A percentile compares a stretch with the other conserved stretches of the same genome.
These are phyloP conservation scores for Elysia chlorotica DNA, from an alignment of 1,140 invertebrate species.

Conservation along the genomic window DNA sequence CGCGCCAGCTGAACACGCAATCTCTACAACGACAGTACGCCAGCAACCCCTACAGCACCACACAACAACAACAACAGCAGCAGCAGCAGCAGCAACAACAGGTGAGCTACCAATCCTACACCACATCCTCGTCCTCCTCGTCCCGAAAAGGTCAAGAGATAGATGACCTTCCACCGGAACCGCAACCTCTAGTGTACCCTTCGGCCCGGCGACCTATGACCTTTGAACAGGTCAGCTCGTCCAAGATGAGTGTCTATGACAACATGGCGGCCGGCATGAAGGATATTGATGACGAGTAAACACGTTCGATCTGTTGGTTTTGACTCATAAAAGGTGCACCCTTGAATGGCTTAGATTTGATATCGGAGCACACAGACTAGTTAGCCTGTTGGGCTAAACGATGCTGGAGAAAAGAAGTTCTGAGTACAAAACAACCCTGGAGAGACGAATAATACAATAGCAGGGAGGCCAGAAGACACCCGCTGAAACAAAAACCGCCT, in stretches of 20 bases:
- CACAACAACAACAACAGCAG: slow-evolving; percentile 24
- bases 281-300: slow-evolving; percentile 5
- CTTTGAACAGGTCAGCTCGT: slow-evolving; percentile 53
- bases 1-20: slow-evolving; percentile 1
- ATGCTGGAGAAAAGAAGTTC: no score
- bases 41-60: slow-evolving; percentile 1
- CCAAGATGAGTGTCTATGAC: slow-evolving; percentile 57
- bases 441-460: no score
- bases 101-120: slow-evolving; percentile 9
- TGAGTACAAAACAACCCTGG: no score
- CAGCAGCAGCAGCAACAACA: slow-evolving; percentile 27
- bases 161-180: slow-evolving; percentile 37
- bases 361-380: no score
- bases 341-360: no score
- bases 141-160: not conserved
- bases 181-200: slow-evolving; percentile 47
- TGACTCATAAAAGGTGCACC: no score
- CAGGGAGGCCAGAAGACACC: no score
- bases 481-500: no score
- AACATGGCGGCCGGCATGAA: slow-evolving; percentile 35
- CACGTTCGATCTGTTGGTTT: no score
- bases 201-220: slow-evolving; percentile 53
- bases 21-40: slow-evolving; percentile 4
- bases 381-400: no score
- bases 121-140: slow-evolving; percentile 15